Evolutionary conservation across 2,797 vertebrate genomes (phyloP).

Genomic region (Hirundo rustica): DNA sequence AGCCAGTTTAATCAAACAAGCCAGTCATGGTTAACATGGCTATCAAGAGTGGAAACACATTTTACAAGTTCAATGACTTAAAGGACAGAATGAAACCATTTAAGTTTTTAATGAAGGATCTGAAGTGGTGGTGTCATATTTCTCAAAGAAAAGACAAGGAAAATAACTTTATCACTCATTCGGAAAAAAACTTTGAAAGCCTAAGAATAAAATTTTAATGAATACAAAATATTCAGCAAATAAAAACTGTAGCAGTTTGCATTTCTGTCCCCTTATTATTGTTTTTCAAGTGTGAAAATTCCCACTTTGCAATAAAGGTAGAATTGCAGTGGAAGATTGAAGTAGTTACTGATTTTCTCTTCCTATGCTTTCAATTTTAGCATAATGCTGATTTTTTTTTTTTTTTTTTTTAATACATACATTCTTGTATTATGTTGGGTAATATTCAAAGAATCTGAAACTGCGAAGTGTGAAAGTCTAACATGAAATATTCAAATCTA

Average conservation of each 20-base stretch:
- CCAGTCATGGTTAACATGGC: not conserved
- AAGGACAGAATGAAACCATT: not conserved
- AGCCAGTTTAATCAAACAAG: not conserved
- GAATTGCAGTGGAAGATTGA: not conserved
- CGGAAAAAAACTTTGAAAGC: not conserved
- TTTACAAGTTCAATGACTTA: not conserved
- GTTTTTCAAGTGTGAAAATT: not conserved
- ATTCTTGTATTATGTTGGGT: not conserved
- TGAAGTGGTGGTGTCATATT: not conserved
- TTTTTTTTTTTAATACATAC: not conserved
- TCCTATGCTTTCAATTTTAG: not conserved
- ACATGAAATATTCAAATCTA: not conserved
- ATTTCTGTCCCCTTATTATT: not conserved
- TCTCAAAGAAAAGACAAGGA: not conserved
- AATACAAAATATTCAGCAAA: not conserved
- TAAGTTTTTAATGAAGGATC: not conserved
- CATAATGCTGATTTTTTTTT: not conserved
- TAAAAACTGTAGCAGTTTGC: not conserved
- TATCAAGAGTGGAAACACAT: not conserved
- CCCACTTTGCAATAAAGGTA: not conserved
- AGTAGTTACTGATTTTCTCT: not conserved
- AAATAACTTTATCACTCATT: not conserved
- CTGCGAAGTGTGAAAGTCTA: not conserved
- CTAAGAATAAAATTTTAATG: not conserved
- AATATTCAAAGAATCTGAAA: not conserved